phyloP scores from a whole-genome alignment of 2,113 vertebrate genomes.

The Brienomyrus brachyistius region DNA sequence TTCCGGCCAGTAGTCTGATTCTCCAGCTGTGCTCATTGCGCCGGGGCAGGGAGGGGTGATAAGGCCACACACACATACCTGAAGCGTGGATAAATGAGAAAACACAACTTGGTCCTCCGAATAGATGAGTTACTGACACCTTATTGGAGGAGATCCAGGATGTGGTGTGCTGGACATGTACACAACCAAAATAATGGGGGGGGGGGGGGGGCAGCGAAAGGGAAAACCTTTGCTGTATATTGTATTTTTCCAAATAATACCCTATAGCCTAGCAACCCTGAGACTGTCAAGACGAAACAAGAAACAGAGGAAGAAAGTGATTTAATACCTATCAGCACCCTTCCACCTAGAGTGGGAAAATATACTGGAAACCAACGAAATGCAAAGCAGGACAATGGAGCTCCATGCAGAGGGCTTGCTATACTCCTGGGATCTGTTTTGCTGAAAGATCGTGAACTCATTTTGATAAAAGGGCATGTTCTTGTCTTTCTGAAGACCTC shows the following conservation, averaged over 20 bases:
- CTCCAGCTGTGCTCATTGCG: neutral
- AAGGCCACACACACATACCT: neutral
- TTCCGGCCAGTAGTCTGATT: neutral
- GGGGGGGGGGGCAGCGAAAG: neutral
- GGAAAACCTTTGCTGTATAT: slow-evolving; percentile 22
- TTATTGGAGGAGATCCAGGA: neutral
- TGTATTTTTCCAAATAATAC: slow-evolving; percentile 21
- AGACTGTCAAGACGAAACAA: slow-evolving; percentile 13
- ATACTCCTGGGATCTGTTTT: neutral
- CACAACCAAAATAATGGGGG: neutral
- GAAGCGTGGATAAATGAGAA: neutral
- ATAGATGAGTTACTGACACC: neutral
- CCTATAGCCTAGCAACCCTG: slow-evolving; percentile 28
- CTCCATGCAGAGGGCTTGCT: neutral
- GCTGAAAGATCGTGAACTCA: neutral
- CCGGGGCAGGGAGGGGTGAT: neutral
- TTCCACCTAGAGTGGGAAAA: neutral
- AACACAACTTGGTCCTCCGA: neutral
- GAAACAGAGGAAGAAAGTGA: slow-evolving; percentile 16
- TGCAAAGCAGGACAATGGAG: neutral
- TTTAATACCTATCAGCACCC: neutral
- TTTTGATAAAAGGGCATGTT: neutral
- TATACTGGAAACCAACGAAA: neutral
- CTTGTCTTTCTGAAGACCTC: neutral
- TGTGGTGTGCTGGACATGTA: neutral